Evolutionary conservation across 2,797 vertebrate genomes (phyloP), one percentile per base, ranked within the genome.

Genomic region (Fundulus diaphanus): DNA sequence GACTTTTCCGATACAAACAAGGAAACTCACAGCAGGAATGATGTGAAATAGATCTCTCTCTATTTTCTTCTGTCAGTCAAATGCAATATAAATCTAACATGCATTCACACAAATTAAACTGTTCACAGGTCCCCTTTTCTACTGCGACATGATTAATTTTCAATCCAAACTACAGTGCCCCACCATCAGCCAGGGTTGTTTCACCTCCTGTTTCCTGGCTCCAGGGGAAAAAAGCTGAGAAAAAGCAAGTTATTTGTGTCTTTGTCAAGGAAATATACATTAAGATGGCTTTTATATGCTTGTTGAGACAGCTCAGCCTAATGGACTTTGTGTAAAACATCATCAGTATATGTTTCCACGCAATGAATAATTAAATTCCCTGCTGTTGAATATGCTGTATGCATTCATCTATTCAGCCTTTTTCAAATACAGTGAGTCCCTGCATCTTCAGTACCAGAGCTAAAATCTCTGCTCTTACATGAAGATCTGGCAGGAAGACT

Each of bases 251-350:
- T 67, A 48, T 56, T 68, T 67, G 76, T 79, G 61, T 77, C n/a
- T 78, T 69, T 68, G 81, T 78, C 46, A 70, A 70, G 69, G 79
- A 72, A 6, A 73, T 82, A 72, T 85, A 81, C 73, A 78, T 90
- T 81, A 81, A 80, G 78, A 56, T 66, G 48, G 72, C 77, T 81
- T 85, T 86, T 74, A 73, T 54, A 49, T 15, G 68, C 76, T 79
- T 72, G 86, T 83, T 72, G 66, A 82, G 72, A 80, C 54, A 68
- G 52, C 68, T 37, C 0, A n/a, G 82, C 77, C 78, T 92, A 92
- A 92, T 92, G 90, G 90, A 92, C 85, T 93, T 92, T 90, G 84
- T 84, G 92, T 93, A 85, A 82, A 93, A 89, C 90, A 91, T 88
- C 84, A 88, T 88, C 88, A 88, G 31, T 72, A 77, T 90, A 78